Evolutionary conservation across 2,888 invertebrate species (phyloP).

Genomic region (Trichogramma dendrolimi): DNA sequence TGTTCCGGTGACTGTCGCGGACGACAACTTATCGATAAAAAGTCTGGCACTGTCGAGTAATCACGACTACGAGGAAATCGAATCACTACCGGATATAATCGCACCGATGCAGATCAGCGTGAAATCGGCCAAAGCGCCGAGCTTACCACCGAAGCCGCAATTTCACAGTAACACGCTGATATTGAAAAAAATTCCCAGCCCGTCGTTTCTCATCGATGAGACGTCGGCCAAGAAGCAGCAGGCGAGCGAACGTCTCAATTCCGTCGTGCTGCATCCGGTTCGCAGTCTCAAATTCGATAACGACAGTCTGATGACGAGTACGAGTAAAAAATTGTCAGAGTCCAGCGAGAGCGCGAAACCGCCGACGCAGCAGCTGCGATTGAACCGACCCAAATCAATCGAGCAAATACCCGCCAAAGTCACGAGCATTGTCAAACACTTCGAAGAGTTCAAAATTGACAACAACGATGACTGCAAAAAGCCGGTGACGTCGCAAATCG

Average conservation of each 20-base stretch:
- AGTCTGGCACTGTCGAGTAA: conserved; percentile 49
- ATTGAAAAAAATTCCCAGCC: conserved; percentile 49
- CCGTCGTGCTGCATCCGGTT: conserved; percentile 27
- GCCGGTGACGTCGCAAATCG: conserved; percentile 29
- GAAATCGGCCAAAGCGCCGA: conserved; percentile 58
- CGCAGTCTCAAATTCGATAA: conserved; percentile 41
- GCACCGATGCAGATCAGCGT: conserved; percentile 18
- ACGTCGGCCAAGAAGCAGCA: conserved; percentile 40
- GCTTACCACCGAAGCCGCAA: conserved; percentile 65
- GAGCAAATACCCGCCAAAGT: conserved; percentile 34
- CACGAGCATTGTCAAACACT: conserved; percentile 48
- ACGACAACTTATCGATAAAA: conserved; percentile 41
- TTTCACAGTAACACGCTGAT: conserved; percentile 54
- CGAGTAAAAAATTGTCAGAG: conserved; percentile 21
- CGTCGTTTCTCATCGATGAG: conserved; percentile 50
- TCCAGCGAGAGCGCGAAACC: conserved; percentile 39
- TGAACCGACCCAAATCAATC: conserved; percentile 12
- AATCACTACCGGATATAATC: conserved; percentile 44
- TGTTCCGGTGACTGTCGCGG: conserved; percentile 16
- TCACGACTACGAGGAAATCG: conserved; percentile 50
- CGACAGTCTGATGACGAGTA: conserved; percentile 32
- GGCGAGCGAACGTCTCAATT: background rate
- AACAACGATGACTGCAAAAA: background rate
- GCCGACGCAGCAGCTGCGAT: conserved; percentile 31
- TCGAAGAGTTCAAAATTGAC: conserved; percentile 51